Conservation (phyloP, 2,113 vertebrate species). For the Macroglossus sobrinus region DNA sequence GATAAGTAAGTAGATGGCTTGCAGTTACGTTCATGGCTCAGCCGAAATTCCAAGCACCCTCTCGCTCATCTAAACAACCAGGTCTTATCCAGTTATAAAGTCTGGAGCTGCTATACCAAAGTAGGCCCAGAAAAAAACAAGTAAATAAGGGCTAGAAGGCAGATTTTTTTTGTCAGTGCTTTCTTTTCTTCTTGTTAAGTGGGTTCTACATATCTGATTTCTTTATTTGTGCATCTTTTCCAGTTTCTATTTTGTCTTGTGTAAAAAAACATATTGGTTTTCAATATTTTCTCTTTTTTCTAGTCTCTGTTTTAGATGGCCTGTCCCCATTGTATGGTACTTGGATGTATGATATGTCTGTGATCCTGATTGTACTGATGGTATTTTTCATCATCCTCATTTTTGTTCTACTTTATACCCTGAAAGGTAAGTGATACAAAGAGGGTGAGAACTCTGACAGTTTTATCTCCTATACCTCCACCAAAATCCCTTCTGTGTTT, state of each 20-base stretch:
- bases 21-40: background rate
- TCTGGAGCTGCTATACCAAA: background rate
- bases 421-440: background rate
- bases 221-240: background rate
- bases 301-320: background rate
- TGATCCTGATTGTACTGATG: background rate
- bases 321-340: background rate
- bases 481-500: background rate
- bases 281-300: background rate
- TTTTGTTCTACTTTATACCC: background rate
- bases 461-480: background rate
- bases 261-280: too few relatives aligned
- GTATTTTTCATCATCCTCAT: background rate
- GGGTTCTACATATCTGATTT: too few relatives aligned
- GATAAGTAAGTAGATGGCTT: background rate
- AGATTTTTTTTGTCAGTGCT: background rate
- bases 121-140: background rate
- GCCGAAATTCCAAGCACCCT: background rate
- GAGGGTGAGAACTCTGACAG: background rate
- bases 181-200: background rate
- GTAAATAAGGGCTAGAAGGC: background rate
- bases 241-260: too few relatives aligned
- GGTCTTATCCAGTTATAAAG: background rate
- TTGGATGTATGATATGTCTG: background rate
- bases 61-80: background rate